phyloP scores from a whole-genome alignment of 1,140 invertebrate species.

The Pseudomyrmex flavicornis region DNA sequence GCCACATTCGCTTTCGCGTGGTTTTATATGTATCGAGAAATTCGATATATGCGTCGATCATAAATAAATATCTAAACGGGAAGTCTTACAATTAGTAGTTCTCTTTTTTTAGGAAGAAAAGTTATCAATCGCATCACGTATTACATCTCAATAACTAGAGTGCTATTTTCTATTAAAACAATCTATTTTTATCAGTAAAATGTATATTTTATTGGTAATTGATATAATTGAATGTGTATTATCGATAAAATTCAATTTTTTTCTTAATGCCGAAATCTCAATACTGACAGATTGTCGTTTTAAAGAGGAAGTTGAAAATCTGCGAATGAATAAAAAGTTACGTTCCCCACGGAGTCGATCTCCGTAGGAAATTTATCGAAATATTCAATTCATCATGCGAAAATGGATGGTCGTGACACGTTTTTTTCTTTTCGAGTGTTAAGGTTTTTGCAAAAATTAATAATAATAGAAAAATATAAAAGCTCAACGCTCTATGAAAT shows the following conservation, averaged over 20 bases:
- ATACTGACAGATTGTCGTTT: background rate
- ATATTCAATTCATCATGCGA: background rate
- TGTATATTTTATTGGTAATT: background rate
- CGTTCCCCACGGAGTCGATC: background rate
- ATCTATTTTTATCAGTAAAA: background rate
- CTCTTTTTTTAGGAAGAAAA: background rate
- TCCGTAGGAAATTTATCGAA: background rate
- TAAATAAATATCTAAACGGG: constrained; percentile 26
- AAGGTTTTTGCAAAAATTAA: background rate
- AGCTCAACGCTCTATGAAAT: constrained; percentile 1
- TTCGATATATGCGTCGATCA: background rate
- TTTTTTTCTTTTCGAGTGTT: background rate
- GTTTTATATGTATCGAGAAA: constrained; percentile 11
- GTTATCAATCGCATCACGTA: constrained; percentile 13
- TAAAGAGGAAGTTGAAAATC: background rate
- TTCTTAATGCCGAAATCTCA: background rate
- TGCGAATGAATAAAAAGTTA: background rate
- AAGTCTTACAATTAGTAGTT: background rate
- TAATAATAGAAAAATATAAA: constrained; percentile 24
- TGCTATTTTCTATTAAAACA: background rate
- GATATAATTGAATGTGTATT: too few relatives aligned
- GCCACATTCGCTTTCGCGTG: background rate
- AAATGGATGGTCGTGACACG: background rate
- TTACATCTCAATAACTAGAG: background rate
- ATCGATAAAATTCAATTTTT: background rate